Evolutionary conservation across 2,888 invertebrate genomes (phyloP).

Genomic region (Acanthosepion pharaonis): DNA sequence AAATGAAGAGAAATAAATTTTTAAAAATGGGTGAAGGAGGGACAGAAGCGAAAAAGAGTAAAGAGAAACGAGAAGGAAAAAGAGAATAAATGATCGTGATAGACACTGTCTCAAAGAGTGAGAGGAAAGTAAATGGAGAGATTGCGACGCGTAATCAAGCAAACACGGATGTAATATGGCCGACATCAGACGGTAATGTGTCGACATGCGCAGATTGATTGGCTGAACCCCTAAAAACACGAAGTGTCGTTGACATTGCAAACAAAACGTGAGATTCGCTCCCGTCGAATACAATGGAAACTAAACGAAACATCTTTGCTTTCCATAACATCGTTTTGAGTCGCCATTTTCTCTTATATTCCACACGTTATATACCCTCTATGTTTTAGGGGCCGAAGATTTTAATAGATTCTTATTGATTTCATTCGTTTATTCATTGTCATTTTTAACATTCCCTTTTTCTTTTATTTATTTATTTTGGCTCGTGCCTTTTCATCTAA

Average conservation of each 20-base stretch:
- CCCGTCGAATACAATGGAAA: not conserved
- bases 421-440: not conserved
- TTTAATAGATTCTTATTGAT: not conserved
- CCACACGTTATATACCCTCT: not conserved
- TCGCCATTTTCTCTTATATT: not conserved
- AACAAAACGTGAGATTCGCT: conserved; percentile 2
- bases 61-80: too few relatives aligned
- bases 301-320: conserved; percentile 18
- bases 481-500: not conserved
- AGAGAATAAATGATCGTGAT: too few relatives aligned
- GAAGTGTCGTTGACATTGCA: not conserved
- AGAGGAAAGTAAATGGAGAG: too few relatives aligned
- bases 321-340: not conserved
- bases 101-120: too few relatives aligned
- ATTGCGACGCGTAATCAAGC: too few relatives aligned
- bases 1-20: too few relatives aligned
- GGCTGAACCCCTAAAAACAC: not conserved
- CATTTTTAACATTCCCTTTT: not conserved
- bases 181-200: not conserved
- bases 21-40: too few relatives aligned
- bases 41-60: too few relatives aligned
- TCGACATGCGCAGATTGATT: not conserved
- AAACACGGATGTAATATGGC: too few relatives aligned
- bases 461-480: not conserved
- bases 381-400: not conserved